Conservation (phyloP, 2,888 invertebrate species). For the Phanerotoma sp. region DNA sequence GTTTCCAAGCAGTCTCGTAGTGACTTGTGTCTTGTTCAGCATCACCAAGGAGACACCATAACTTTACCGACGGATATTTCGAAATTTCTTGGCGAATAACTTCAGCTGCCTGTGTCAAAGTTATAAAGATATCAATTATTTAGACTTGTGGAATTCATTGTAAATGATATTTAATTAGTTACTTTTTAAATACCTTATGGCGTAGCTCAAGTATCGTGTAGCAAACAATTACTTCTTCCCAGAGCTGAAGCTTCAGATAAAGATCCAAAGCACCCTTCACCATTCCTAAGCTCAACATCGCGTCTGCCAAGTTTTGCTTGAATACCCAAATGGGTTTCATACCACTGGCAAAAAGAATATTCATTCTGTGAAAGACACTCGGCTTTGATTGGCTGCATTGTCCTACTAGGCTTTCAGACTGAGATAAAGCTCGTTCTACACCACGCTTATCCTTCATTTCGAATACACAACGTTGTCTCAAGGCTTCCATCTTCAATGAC, state of each 20-base stretch:
- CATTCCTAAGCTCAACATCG: constrained; percentile 78
- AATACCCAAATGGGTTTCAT: constrained; percentile 76
- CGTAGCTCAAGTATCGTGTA: constrained; percentile 80
- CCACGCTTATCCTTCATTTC: constrained; percentile 79
- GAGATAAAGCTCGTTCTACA: constrained; percentile 84
- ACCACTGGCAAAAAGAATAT: constrained; percentile 70
- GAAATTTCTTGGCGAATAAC: constrained; percentile 79
- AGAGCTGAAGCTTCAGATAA: constrained; percentile 73
- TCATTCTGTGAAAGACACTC: constrained; percentile 57
- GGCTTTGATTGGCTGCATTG: constrained; percentile 58
- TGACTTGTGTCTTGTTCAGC: constrained; percentile 74
- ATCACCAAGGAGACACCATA: constrained; percentile 93
- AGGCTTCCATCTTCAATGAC: constrained; percentile 72
- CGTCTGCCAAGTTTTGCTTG: constrained; percentile 74
- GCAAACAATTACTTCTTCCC: constrained; percentile 93
- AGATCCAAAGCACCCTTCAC: constrained; percentile 82
- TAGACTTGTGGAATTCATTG: constrained; percentile 5
- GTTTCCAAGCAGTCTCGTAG: constrained; percentile 90
- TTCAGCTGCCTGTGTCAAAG: constrained; percentile 72
- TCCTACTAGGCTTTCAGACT: constrained; percentile 78
- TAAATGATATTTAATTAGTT: neutral
- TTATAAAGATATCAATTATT: constrained; percentile 21
- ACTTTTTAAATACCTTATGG: constrained; percentile 67
- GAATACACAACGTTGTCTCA: constrained; percentile 74
- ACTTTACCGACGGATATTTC: constrained; percentile 76